Conservation (phyloP, 2,888 invertebrate species). For the Tipula unca region DNA sequence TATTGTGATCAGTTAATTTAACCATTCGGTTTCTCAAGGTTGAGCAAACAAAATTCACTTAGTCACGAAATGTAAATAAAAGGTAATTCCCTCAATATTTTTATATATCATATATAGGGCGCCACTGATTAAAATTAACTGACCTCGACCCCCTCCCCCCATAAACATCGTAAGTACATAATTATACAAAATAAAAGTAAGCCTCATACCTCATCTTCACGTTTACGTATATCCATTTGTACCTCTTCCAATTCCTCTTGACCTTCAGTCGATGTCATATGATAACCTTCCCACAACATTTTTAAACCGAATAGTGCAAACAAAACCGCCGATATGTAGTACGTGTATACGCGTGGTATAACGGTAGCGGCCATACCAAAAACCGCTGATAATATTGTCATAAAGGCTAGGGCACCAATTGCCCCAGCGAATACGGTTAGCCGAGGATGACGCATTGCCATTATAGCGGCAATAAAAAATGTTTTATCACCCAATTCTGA, state of each 20-base stretch:
- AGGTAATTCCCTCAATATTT: not conserved
- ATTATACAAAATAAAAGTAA: not conserved
- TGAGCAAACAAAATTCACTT: not conserved
- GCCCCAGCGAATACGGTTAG: constrained; percentile 88
- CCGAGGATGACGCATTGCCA: constrained; percentile 97
- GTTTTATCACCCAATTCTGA: constrained; percentile 98
- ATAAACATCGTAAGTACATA: not conserved
- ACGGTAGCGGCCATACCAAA: constrained; percentile 93
- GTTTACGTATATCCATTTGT: constrained; percentile 83
- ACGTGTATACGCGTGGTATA: constrained; percentile 88
- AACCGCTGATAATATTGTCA: constrained; percentile 91
- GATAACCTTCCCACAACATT: constrained; percentile 94
- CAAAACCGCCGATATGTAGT: constrained; percentile 88
- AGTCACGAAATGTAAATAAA: not conserved
- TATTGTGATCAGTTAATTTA: not conserved
- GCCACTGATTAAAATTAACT: not conserved
- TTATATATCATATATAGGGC: not conserved
- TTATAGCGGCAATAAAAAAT: constrained; percentile 98
- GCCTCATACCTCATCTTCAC: constrained; percentile 75
- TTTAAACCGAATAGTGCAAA: constrained; percentile 96
- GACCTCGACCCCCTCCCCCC: not conserved
- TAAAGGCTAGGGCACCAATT: constrained; percentile 80
- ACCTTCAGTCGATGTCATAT: constrained; percentile 87
- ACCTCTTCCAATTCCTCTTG: constrained; percentile 97
- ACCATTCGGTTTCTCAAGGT: not conserved